Evolutionary conservation across 2,113 vertebrate species (phyloP).

Genomic region (Cygnus atratus): DNA sequence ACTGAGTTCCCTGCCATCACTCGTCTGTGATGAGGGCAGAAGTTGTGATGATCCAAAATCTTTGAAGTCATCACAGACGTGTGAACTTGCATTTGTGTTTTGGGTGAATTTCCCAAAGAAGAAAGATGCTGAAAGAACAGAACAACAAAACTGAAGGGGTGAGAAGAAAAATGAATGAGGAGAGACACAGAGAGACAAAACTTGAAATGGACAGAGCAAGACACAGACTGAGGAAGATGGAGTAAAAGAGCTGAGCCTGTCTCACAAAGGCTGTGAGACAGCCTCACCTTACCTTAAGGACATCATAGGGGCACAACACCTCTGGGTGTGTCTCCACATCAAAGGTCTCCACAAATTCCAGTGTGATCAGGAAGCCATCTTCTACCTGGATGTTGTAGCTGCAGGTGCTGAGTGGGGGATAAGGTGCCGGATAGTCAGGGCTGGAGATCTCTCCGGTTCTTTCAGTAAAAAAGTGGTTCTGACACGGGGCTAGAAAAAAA

Average conservation of each 20-base stretch:
- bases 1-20: not conserved
- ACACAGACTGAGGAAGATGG: not conserved
- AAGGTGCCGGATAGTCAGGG: slow-evolving; percentile 74
- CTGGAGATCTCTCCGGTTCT: slow-evolving; percentile 79
- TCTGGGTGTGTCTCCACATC: slow-evolving; percentile 74
- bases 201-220: not conserved
- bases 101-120: not conserved
- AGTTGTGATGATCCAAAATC: not conserved
- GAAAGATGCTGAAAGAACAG: not conserved
- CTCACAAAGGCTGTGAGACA: not conserved
- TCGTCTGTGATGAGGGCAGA: not conserved
- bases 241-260: not conserved
- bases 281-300: slow-evolving; percentile 76
- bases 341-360: slow-evolving; percentile 82
- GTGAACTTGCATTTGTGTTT: not conserved
- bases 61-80: not conserved
- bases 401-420: slow-evolving; percentile 80
- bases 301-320: slow-evolving; percentile 75
- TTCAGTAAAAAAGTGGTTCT: slow-evolving; percentile 65
- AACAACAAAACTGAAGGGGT: not conserved
- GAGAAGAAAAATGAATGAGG: not conserved
- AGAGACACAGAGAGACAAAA: not conserved
- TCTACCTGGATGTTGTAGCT: slow-evolving; percentile 75
- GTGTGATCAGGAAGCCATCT: slow-evolving; percentile 76
- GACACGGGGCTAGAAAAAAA: slow-evolving; percentile 74